A percentile compares a stretch with the other conserved stretches of the same genome.
Evolutionary conservation across 2,888 invertebrate genomes (phyloP).

Genomic region (Fragum whitleyi): DNA sequence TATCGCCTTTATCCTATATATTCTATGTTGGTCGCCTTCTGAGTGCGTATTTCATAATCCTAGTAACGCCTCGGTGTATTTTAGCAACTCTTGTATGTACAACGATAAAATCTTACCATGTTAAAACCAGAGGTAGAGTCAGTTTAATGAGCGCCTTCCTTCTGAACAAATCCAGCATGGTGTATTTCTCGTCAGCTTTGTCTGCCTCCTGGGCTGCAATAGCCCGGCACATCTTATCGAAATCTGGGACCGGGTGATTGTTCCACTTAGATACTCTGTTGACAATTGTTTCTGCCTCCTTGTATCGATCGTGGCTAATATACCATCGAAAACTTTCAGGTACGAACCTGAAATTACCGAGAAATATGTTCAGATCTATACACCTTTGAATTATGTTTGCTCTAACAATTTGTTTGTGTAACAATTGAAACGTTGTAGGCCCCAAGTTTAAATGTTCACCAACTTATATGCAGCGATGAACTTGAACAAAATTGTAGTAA

Average conservation of each 20-base stretch:
- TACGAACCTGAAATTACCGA: constrained; percentile 45
- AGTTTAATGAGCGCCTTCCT: constrained; percentile 24
- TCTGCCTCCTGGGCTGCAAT: constrained; percentile 9
- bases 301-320: constrained; percentile 47
- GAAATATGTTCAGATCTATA: no score
- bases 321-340: constrained; percentile 68
- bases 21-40: no score
- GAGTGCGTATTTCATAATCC: no score
- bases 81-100: no score
- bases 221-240: constrained; percentile 20
- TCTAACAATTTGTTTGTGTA: no score
- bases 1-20: no score
- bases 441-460: no score
- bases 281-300: constrained; percentile 51
- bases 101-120: constrained; percentile 41
- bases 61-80: no score
- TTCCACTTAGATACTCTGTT: constrained; percentile 53
- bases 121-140: constrained; percentile 36
- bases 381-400: no score
- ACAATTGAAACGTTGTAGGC: no score
- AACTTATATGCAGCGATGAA: no score
- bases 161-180: constrained; percentile 44
- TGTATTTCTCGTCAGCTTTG: constrained; percentile 45
- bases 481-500: no score
- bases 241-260: constrained; percentile 46